These are phyloP conservation scores for Astreopora myriophthalma DNA, from an alignment of 64 coral and sea anemone genomes.

Conservation along the genomic window DNA sequence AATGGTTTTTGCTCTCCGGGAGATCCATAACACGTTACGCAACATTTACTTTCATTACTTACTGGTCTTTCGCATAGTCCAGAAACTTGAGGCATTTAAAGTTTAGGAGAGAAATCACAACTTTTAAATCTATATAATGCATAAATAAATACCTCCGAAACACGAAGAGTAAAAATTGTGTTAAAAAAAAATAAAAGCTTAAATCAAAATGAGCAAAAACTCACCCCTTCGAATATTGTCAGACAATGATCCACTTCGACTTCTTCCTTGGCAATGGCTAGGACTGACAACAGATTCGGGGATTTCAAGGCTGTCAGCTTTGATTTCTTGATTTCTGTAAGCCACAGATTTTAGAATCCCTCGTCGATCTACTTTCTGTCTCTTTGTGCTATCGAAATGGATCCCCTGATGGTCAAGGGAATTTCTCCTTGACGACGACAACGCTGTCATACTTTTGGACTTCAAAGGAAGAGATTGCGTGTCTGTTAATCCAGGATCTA, in stretches of 20 bases:
- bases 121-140: neutral
- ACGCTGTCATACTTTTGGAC: constrained; percentile 64
- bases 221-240: constrained; percentile 5
- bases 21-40: neutral
- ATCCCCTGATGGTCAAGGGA: neutral
- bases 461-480: neutral
- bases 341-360: constrained; percentile 93
- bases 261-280: constrained; percentile 25
- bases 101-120: constrained; percentile 26
- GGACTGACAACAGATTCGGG: neutral
- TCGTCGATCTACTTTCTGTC: constrained; percentile 24
- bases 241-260: constrained; percentile 24
- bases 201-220: neutral
- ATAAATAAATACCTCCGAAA: too few relatives aligned
- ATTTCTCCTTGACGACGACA: constrained; percentile 10
- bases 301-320: constrained; percentile 61
- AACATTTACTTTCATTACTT: neutral
- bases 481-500: neutral
- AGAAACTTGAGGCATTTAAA: neutral
- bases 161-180: neutral
- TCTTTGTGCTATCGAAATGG: neutral
- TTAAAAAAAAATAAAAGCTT: neutral
- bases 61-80: too few relatives aligned
- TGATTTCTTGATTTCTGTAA: constrained; percentile 90
- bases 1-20: too few relatives aligned